A percentile compares a stretch with the other conserved stretches of the same genome.
Evolutionary conservation across 37 sponge, comb jelly and placozoan species (phyloP).

Genomic region (Diacarnus erythraeanus): DNA sequence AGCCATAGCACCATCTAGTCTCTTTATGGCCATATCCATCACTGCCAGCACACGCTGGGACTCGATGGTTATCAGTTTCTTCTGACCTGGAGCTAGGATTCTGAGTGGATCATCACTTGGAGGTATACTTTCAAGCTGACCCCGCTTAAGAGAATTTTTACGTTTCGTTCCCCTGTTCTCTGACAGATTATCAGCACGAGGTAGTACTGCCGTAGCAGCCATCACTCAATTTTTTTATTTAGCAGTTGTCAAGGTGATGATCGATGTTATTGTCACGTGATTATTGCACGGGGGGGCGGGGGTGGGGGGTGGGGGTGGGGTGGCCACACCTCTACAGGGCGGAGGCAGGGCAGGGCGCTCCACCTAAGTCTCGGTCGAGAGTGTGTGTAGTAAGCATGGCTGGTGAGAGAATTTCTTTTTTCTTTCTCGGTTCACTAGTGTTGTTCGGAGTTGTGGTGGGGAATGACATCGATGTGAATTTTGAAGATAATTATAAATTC

Average conservation of each 20-base stretch:
- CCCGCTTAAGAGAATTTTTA: not conserved
- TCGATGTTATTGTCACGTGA: no score
- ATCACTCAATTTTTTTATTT: no score
- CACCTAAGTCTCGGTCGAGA: no score
- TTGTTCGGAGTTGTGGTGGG: not conserved
- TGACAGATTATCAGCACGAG: not conserved
- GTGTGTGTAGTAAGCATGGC: not conserved
- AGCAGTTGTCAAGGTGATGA: not conserved
- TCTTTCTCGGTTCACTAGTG: not conserved
- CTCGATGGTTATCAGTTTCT: slow-evolving; percentile 90
- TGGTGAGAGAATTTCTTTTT: not conserved
- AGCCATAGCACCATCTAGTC: slow-evolving; percentile 43
- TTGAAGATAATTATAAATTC: not conserved
- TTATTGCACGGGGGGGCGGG: no score
- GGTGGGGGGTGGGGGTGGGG: no score
- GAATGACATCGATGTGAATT: not conserved
- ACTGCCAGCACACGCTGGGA: slow-evolving; percentile 90
- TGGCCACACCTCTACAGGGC: no score
- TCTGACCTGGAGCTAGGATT: slow-evolving; percentile 86
- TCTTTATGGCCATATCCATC: slow-evolving; percentile 68
- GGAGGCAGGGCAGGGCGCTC: no score
- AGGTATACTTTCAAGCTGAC: not conserved
- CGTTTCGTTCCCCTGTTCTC: not conserved
- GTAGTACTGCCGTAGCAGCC: not conserved
- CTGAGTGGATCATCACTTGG: slow-evolving; percentile 45